Conservation (phyloP, 2,797 vertebrate species). For the Jordanella pulchra region DNA sequence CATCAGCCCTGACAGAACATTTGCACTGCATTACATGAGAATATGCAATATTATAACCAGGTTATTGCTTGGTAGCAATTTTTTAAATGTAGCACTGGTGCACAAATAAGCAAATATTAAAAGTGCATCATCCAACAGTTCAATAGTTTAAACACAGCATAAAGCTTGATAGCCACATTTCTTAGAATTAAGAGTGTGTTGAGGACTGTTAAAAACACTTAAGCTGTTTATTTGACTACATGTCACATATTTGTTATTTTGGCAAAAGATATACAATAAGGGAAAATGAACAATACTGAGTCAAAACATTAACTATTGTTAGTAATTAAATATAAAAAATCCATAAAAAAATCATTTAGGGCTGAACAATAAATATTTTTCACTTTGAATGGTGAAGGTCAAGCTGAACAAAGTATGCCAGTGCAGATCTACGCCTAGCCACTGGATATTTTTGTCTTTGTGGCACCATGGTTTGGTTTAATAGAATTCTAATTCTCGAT, state of each 20-base stretch:
- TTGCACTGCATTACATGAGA: neutral
- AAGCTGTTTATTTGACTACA: no score
- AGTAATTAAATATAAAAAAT: no score
- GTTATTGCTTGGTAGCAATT: neutral
- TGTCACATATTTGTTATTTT: no score
- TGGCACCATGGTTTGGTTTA: conserved; percentile 1
- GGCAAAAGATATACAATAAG: no score
- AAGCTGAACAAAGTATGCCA: neutral
- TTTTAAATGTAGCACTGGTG: no score
- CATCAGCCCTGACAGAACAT: neutral
- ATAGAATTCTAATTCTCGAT: conserved; percentile 8
- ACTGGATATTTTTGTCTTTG: conserved; percentile 4
- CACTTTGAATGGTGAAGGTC: conserved; percentile 1
- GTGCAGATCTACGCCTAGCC: neutral
- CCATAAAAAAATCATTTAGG: neutral
- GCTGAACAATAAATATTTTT: neutral
- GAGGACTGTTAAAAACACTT: no score
- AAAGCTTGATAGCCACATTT: no score
- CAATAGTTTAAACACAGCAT: no score
- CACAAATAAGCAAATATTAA: no score
- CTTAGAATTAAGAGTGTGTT: no score
- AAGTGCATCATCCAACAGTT: no score
- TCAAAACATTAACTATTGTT: no score
- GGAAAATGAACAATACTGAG: neutral
- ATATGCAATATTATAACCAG: neutral